Conservation (phyloP, 2,888 invertebrate genomes). For the Volucella inflata region DNA sequence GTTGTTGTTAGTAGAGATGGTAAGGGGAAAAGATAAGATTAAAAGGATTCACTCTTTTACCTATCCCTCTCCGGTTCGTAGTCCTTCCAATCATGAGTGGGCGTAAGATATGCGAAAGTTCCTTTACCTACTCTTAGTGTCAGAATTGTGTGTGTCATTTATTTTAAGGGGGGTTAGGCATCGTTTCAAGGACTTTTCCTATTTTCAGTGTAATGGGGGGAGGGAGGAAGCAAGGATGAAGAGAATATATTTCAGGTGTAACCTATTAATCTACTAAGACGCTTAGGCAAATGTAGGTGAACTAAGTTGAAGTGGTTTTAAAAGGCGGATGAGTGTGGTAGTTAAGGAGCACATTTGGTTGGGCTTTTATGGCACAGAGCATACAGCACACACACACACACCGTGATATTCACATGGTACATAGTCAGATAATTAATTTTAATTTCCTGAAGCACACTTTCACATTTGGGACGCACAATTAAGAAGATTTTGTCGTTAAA, state of each 20-base stretch:
- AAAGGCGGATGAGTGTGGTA: conserved; percentile 21
- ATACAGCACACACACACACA: too few species aligned
- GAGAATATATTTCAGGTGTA: conserved; percentile 57
- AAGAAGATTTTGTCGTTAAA: conserved; percentile 30
- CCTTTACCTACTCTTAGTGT: conserved; percentile 21
- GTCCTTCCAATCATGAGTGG: not conserved
- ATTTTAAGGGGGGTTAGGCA: conserved; percentile 18
- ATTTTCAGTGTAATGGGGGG: not conserved
- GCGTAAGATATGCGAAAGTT: conserved; percentile 19
- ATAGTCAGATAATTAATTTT: conserved; percentile 63
- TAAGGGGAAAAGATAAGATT: conserved; percentile 54
- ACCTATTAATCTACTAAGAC: conserved; percentile 68
- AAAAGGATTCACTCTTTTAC: conserved; percentile 52
- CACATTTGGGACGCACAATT: conserved; percentile 56
- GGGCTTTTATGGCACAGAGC: not conserved
- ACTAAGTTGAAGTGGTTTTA: conserved; percentile 33
- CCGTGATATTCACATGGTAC: not conserved
- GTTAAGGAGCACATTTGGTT: conserved; percentile 30
- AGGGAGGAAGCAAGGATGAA: not conserved
- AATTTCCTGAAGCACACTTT: conserved; percentile 40
- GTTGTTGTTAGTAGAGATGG: too few species aligned
- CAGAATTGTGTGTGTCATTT: conserved; percentile 51
- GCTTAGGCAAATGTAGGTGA: conserved; percentile 55
- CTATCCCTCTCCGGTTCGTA: not conserved
- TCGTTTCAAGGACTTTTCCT: conserved; percentile 54